Evolutionary conservation across 2,113 vertebrate genomes (phyloP).

Genomic region (Alectura lathami): DNA sequence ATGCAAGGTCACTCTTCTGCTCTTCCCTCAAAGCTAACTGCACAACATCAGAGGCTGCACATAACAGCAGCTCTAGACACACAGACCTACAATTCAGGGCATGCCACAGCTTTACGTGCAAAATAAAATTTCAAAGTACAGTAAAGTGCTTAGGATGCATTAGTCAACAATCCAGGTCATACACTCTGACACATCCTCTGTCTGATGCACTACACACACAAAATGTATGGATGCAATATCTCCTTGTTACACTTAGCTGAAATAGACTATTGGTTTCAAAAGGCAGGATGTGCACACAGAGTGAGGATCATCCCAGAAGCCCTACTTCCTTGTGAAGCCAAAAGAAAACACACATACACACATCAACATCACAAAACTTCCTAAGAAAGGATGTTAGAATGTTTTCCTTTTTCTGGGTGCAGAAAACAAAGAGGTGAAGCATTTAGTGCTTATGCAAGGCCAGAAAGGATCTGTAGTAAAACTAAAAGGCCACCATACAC

Average conservation of each 20-base stretch:
- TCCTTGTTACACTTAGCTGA: neutral
- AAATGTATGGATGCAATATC: neutral
- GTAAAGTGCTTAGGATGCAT: neutral
- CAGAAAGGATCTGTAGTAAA: neutral
- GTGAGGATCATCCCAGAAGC: neutral
- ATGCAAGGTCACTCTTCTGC: neutral
- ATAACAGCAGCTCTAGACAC: neutral
- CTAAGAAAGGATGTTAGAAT: neutral
- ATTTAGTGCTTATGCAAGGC: neutral
- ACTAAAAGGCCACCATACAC: neutral
- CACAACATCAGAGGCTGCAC: neutral
- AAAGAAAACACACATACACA: neutral
- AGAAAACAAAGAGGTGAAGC: neutral
- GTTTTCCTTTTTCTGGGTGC: neutral
- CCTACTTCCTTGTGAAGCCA: neutral
- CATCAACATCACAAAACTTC: neutral
- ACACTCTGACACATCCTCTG: neutral
- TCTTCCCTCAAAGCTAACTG: neutral
- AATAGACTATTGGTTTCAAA: neutral
- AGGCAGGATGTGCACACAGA: neutral
- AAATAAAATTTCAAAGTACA: neutral
- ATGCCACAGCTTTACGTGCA: fast-evolving
- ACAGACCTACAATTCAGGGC: neutral
- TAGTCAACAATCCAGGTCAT: neutral
- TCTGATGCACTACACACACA: fast-evolving